Evolutionary conservation across 2,797 vertebrate genomes (phyloP), one percentile per base, ranked within the genome.

Genomic region (Chloroceryle amazona): DNA sequence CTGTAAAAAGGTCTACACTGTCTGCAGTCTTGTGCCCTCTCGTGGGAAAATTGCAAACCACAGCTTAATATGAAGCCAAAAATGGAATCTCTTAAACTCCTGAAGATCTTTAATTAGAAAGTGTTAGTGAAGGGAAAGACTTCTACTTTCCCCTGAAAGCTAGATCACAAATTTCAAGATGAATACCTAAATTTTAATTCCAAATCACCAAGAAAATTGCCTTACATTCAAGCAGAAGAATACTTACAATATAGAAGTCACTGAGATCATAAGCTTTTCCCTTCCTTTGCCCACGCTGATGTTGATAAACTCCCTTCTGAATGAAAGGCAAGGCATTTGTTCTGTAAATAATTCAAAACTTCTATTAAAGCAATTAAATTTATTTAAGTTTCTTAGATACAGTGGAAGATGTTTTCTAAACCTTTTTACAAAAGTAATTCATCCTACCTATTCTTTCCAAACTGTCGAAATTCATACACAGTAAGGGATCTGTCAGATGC

Each of bases 401-500:
- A 54, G 29, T 33, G 17, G 46, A 65, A 75, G 14, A 63, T 19
- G 2, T 75, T 51, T 87, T 70, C 26, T 74, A 68, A 65, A 95
- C 58, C 9, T 4, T n/a, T 95, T 66, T 68, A 3, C 3, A 72
- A 51, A 71, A 62, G 12, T 49, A 90, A 74, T 42, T 73, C 4
- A 71, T 28, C 94, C 51, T 95, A 98, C 98, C 98, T 98, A 72
- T 98, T 98, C 97, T 98, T 99, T 82, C 98, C 98, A 97, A 99
- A 99, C 39, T 98, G 97, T 29, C 97, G 91, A 95, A 98, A 98
- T 90, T 99, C 98, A 10, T 98, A 99, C n/a, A 99, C 94, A 10
- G 98, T 98, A 72, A 99, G 94, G 20, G 98, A 98, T 58, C 81
- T 93, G 74, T 99, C 98, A 79, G 95, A 98, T 7, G 55, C 55